Percentiles rank a stretch among this genome's conserved stretches.
phyloP scores from a whole-genome alignment of 2,113 vertebrate genomes.

The Hippocampus abdominalis region DNA sequence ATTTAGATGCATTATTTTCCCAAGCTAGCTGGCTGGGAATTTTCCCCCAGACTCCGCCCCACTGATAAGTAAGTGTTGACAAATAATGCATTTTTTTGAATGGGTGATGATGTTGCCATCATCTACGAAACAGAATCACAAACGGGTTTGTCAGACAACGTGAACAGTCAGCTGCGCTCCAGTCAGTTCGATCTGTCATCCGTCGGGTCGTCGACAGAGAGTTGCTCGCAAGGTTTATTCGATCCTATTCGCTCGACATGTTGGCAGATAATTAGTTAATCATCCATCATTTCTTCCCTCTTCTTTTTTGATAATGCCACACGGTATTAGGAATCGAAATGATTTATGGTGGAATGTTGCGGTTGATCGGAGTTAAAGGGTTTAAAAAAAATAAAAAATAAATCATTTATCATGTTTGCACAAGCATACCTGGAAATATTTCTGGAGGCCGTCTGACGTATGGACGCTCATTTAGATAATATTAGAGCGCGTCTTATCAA shows the following conservation, averaged over 20 bases:
- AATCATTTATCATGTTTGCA: neutral
- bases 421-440: neutral
- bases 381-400: neutral
- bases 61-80: neutral
- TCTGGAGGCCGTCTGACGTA: neutral
- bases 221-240: too few species aligned
- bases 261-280: neutral
- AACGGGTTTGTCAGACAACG: too few species aligned
- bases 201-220: too few species aligned
- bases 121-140: too few species aligned
- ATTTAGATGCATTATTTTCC: too few species aligned
- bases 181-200: too few species aligned
- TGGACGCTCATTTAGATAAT: neutral
- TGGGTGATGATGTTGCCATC: too few species aligned
- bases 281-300: neutral
- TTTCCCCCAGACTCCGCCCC: neutral
- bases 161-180: too few species aligned
- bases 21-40: neutral
- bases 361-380: constrained; percentile 10
- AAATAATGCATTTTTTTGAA: neutral
- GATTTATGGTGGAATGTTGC: neutral
- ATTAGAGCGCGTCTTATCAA: neutral
- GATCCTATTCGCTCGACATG: neutral
- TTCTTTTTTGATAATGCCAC: neutral
- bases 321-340: neutral